Evolutionary conservation across 2,797 vertebrate species (phyloP).

Genomic region (Tenualosa thibaudeaui): DNA sequence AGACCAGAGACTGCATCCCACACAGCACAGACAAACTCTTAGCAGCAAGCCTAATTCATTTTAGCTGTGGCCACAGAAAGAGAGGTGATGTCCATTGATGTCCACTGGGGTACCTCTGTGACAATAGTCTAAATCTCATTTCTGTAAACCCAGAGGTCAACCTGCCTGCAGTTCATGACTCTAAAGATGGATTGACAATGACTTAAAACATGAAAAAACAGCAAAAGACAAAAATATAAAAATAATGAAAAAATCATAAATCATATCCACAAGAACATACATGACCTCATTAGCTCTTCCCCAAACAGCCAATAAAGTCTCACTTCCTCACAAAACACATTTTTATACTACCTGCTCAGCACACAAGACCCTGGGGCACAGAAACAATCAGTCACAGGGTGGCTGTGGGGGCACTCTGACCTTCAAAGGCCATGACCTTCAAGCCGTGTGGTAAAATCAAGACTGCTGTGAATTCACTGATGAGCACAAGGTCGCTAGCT

Average conservation of each 20-base stretch:
- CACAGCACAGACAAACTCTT: not conserved
- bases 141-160: not conserved
- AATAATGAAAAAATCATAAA: constrained; percentile 32
- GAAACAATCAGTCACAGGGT: constrained; percentile 39
- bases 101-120: not conserved
- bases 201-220: not conserved
- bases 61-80: not conserved
- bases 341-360: constrained; percentile 21
- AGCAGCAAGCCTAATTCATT: not conserved
- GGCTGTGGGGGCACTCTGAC: constrained; percentile 32
- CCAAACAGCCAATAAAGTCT: constrained; percentile 32
- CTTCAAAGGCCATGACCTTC: not conserved
- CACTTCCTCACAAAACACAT: constrained; percentile 28
- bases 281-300: constrained; percentile 27
- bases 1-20: not conserved
- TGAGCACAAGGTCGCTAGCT: not conserved
- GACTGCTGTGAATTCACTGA: not conserved
- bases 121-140: not conserved
- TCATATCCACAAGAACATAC: constrained; percentile 29
- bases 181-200: not conserved
- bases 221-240: not conserved
- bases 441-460: not conserved
- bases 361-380: not conserved
- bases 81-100: not conserved
- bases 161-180: not conserved